phyloP scores from a whole-genome alignment of 2,113 vertebrate species.

The Eulemur macaco region DNA sequence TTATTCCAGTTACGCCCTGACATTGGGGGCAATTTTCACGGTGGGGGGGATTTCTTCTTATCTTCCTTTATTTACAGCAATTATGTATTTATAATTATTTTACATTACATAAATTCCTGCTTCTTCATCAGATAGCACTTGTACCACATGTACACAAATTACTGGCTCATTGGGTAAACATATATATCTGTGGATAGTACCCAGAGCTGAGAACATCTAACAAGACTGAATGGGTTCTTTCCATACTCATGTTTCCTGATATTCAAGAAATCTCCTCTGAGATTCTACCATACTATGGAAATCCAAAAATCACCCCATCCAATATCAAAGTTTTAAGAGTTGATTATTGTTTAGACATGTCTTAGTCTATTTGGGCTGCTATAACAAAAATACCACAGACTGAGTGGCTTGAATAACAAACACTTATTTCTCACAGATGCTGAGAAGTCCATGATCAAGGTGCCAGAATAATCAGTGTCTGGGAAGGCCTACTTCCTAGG shows the following conservation, averaged over 20 bases:
- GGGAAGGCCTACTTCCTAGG: too few species aligned
- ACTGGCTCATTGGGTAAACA: neutral
- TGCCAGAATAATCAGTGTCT: neutral
- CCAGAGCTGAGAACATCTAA: neutral
- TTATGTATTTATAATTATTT: neutral
- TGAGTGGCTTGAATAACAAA: neutral
- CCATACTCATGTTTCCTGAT: neutral
- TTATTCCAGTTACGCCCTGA: neutral
- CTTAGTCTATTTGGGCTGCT: neutral
- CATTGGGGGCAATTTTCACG: neutral
- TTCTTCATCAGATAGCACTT: neutral
- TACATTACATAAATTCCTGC: neutral
- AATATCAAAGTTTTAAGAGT: neutral
- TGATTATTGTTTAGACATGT: neutral
- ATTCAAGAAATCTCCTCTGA: neutral
- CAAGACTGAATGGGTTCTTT: neutral
- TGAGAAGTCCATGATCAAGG: neutral
- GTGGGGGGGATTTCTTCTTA: neutral
- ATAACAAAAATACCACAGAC: neutral
- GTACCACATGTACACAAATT: neutral
- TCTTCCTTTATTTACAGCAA: neutral
- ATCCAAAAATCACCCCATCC: neutral
- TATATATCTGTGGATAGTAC: neutral
- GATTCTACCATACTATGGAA: neutral
- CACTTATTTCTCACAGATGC: neutral